Percentiles rank a stretch among this genome's conserved stretches.
Evolutionary conservation across 2,797 vertebrate genomes (phyloP).

Genomic region (Leucoraja ocellata): DNA sequence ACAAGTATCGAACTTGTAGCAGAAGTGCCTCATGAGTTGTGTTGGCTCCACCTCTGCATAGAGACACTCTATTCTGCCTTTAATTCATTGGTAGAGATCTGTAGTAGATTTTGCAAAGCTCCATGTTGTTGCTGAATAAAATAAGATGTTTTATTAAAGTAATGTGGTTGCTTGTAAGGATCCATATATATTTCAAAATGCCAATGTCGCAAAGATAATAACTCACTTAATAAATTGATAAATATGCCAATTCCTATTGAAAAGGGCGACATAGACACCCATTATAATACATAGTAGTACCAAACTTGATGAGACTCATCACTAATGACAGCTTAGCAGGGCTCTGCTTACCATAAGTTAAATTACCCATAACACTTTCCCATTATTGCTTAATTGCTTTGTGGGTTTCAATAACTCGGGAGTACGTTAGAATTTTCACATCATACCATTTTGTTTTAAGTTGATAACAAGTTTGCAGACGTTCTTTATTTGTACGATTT

Average conservation of each 20-base stretch:
- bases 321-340: constrained; percentile 53
- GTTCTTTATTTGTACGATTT: neutral
- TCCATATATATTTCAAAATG: neutral
- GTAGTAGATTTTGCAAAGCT: constrained; percentile 45
- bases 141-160: constrained; percentile 42
- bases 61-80: constrained; percentile 45
- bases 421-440: constrained; percentile 51
- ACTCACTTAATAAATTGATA: constrained; percentile 46
- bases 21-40: constrained; percentile 45
- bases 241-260: constrained; percentile 48
- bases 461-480: constrained; percentile 40
- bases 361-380: constrained; percentile 62
- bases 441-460: constrained; percentile 44
- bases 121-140: constrained; percentile 50
- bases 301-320: constrained; percentile 54
- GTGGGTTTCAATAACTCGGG: constrained; percentile 52
- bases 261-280: constrained; percentile 46
- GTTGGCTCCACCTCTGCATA: constrained; percentile 41
- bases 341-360: constrained; percentile 60
- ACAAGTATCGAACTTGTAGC: constrained; percentile 43
- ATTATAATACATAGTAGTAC: constrained; percentile 46
- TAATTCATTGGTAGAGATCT: constrained; percentile 44
- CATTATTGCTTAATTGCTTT: constrained; percentile 60
- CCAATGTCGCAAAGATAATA: neutral
- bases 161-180: neutral